Base-by-base conservation (phyloP, 2,888 invertebrate genomes). In the Baccha elongata region DNA sequence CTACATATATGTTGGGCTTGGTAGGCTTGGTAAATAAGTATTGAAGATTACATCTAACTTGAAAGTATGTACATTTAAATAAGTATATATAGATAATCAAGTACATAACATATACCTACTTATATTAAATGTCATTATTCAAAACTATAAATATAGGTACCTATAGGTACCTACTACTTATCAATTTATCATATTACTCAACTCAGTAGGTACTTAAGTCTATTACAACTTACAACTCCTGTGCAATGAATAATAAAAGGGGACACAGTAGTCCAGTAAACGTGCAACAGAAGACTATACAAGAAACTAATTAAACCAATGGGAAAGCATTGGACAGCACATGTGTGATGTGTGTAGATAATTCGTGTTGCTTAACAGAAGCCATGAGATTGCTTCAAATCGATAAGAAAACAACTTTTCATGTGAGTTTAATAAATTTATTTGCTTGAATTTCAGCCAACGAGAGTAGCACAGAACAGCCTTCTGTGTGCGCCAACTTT, bases 331-430 rank as follows among this genome's bases (percentile, higher is more conserved):
- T 10, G 37, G 3, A 35, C 46, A 71, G 35, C 37, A 58, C 60
- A 46, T 69, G 40, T 64, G 55, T 78, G 17, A 13, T 19, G 19
- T 42, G 11, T 23, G 15, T 15, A 7, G 46, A 15, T 74, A 19
- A 21, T 7, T 4, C 52, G 17, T 15, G 48, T 64, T 62, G 55
- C 72, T 50, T 46, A 67, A 78, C 78, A 78, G 83, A 73, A 83
- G 83, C 78, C 52, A 67, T 29, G 10, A 68, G 83, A 83, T 78
- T 73, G 17, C 29, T 50, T 26, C 37, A 17, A 48, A 26, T 62
- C 50, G 83, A 83, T 83, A 83, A 78, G 62, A 29, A 37, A 40
- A 37, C 62, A 72, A 78, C 62, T 68, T 68, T 83, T 15, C 68
- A 46, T 65, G 65, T 67, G 53, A 40, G 44, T 19, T 62, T 26